Conservation (phyloP, 2,797 vertebrate genomes). For the Bufotes viridis region DNA sequence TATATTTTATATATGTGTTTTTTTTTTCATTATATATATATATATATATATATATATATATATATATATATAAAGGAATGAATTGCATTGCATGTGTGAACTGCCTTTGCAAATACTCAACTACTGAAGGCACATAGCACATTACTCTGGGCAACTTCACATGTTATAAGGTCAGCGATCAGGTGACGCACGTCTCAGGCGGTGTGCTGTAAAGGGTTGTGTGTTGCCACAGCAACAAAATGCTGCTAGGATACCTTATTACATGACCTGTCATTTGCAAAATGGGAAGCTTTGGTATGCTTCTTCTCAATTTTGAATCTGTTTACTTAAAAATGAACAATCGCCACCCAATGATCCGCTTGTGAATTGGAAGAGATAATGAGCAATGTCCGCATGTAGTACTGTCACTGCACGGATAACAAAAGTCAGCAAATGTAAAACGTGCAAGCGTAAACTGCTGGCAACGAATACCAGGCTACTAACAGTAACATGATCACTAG, state of each 20-base stretch:
- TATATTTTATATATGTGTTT: no score
- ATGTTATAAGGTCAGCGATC: slow-evolving; percentile 20
- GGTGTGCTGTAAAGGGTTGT: slow-evolving; percentile 12
- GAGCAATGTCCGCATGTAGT: no score
- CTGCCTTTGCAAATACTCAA: slow-evolving; percentile 5
- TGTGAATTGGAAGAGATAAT: background rate
- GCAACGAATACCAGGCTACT: no score
- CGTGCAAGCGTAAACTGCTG: background rate
- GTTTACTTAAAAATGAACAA: background rate
- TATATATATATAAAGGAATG: background rate
- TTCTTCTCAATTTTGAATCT: background rate
- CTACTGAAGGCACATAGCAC: background rate
- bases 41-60: background rate
- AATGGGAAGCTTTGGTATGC: slow-evolving; percentile 10
- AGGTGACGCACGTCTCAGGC: slow-evolving; percentile 29
- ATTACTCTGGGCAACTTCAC: slow-evolving; percentile 7
- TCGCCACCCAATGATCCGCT: background rate
- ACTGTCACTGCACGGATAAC: background rate
- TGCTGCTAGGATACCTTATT: slow-evolving; percentile 49
- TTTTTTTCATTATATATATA: no score
- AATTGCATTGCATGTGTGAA: background rate
- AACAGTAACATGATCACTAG: no score
- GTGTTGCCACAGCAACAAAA: slow-evolving; percentile 27
- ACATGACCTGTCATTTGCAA: slow-evolving; percentile 47
- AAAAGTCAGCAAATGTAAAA: background rate